Evolutionary conservation across 2,113 vertebrate genomes (phyloP), one percentile per base, ranked within the genome.

Genomic region (Dicaeum eximium): DNA sequence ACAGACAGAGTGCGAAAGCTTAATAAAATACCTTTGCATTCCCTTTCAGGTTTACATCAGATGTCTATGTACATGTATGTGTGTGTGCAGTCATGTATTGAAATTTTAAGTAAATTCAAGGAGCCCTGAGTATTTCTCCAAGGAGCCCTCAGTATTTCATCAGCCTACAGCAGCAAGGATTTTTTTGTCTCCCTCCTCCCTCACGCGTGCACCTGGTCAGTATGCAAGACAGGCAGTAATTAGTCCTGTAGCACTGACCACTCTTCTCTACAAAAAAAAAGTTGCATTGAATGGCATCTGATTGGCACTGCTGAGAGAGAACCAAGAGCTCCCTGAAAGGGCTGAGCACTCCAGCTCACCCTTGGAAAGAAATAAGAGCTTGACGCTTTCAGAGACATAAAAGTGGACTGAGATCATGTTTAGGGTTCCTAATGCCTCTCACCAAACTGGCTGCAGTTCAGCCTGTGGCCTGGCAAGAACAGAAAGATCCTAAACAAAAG

Each of bases 231-330:
- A 67, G 80, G 53, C 78, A 70, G 23, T 37, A 86, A 83, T 91
- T 87, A 84, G 69, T 64, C 56, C 78, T 85, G 92, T 90, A 80
- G 91, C 42, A 74, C 33, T 78, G 79, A 60, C 71, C 85, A 44
- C 35, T 86, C 33, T 44, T n/a, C 81, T 48, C 3, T 6, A 82
- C 8, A 90, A 50, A 72, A 75, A n/a, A 54, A 67, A 7, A 1
- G 27, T 33, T 61, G 47, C 42, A 72, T 70, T 92, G 81, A 90
- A 94, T 96, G 85, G 82, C 67, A 89, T 50, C 64, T 95, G 81
- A 94, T 88, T 85, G 78, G 91, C 73, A 69, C 58, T 24, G 61
- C 81, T 80, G 93, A 88, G 93, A 82, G 57, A 77, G 64, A 82
- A 66, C 57, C 75, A 47, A 45, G 75, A 56, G 86, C 47, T 86